Evolutionary conservation across 2,113 vertebrate genomes (phyloP), one percentile per base, ranked within the genome.

Genomic region (Callipepla californica): DNA sequence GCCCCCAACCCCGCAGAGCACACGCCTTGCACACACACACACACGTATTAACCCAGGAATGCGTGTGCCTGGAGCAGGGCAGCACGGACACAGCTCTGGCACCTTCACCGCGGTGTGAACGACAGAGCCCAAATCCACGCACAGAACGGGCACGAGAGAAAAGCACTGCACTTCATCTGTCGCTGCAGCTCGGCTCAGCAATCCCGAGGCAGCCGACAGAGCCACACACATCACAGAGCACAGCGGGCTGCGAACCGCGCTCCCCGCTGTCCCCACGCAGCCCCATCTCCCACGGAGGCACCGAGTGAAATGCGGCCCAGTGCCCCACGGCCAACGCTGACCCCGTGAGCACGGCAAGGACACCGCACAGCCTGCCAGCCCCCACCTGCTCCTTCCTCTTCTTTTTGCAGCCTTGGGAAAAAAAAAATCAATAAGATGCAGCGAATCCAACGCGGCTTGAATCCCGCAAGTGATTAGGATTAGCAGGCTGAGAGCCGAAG

Each of bases 381-480:
- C n/a, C 77, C 18, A 87, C 89, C 94, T 51, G 80, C 65, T 91
- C 34, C 87, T 47, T 73, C 63, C 85, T 82, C 87, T 66, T 85
- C 94, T 87, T 95, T 89, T 77, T 62, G 34, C 89, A 87, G 94
- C 87, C 89, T 72, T 85, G 84, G 75, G 94, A 89, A 85, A 36
- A 36, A 36, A 36, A 36, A 93, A 94, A 95, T 94, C 96, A 85
- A 75, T 95, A 80, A 80, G 81, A 93, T 92, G 95, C 96, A 80
- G 89, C 16, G 93, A 95, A 55, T 87, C 84, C 66, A 95, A 91
- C 89, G 77, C 92, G 85, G 94, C 89, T 91, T 76, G 92, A 93
- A 94, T 76, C 94, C 94, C 72, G 36, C 66, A 76, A 91, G 96
- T 74, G 82, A 93, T 69, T 69, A 67, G 81, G 92, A 91, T 89